Conservation (phyloP, 1,140 invertebrate species). For the Brevipalpus yothersi region DNA sequence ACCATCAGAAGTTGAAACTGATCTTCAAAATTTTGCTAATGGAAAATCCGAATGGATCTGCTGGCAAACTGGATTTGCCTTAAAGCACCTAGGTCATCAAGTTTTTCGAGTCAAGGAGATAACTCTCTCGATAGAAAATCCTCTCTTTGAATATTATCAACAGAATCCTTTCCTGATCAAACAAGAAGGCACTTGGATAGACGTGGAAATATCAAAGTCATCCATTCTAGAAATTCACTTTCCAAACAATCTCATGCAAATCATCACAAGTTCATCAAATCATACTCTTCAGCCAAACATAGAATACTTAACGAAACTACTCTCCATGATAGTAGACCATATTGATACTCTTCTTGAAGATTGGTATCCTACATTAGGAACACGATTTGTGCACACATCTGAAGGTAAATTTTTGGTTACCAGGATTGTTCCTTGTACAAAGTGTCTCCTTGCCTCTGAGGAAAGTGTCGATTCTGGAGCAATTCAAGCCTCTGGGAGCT, state of each 20-base stretch:
- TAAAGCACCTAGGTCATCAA: slow-evolving; percentile 50
- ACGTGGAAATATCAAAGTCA: slow-evolving; percentile 49
- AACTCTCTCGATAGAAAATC: slow-evolving; percentile 26
- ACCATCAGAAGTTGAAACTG: slow-evolving; percentile 30
- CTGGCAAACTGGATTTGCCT: slow-evolving; percentile 80
- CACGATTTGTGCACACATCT: slow-evolving; percentile 87
- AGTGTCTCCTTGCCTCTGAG: slow-evolving; percentile 32
- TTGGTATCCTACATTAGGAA: slow-evolving; percentile 88
- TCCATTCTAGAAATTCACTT: slow-evolving; percentile 68
- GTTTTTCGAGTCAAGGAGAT: slow-evolving; percentile 64
- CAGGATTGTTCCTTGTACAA: slow-evolving; percentile 70
- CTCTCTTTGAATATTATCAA: slow-evolving; percentile 16
- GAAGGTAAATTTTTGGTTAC: slow-evolving; percentile 86
- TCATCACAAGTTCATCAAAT: slow-evolving; percentile 16
- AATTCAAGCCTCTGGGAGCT: neutral
- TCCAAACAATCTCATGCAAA: slow-evolving; percentile 34
- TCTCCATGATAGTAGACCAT: slow-evolving; percentile 80
- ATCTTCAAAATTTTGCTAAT: slow-evolving; percentile 27
- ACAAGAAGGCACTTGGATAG: slow-evolving; percentile 50
- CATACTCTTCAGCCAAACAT: slow-evolving; percentile 32
- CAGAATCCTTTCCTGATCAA: slow-evolving; percentile 17
- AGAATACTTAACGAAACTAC: slow-evolving; percentile 51
- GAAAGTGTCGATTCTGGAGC: neutral
- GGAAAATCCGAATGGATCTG: slow-evolving; percentile 65
- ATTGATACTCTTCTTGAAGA: slow-evolving; percentile 90